phyloP scores from a whole-genome alignment of 2,113 vertebrate species.

The Dermatemys mawii region DNA sequence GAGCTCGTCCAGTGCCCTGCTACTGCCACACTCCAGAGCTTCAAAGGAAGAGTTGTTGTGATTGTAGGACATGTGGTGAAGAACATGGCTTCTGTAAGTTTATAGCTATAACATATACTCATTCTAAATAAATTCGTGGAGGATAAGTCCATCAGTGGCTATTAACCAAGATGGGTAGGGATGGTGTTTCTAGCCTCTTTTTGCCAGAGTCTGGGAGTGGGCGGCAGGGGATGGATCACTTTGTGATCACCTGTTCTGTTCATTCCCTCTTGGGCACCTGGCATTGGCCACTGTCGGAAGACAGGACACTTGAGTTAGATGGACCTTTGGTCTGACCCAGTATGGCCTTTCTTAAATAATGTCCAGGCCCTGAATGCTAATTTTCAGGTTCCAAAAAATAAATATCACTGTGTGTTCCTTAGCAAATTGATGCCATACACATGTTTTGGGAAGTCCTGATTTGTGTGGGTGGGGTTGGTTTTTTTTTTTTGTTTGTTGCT shows the following conservation, averaged over 20 bases:
- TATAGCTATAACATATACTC: rapidly evolving
- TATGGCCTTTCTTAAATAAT: not conserved
- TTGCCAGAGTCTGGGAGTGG: too few relatives aligned
- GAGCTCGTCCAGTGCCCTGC: slow-evolving; percentile 88
- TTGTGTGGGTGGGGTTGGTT: not conserved
- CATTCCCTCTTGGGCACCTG: too few relatives aligned
- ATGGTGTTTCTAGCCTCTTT: too few relatives aligned
- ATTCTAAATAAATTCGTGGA: not conserved
- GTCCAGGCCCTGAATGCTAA: too few relatives aligned
- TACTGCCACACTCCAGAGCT: slow-evolving; percentile 84
- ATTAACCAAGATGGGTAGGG: not conserved
- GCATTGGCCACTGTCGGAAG: too few relatives aligned
- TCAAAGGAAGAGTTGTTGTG: slow-evolving; percentile 93
- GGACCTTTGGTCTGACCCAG: too few relatives aligned
- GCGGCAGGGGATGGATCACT: too few relatives aligned
- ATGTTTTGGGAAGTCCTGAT: not conserved
- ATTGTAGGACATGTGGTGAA: slow-evolving; percentile 89
- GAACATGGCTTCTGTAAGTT: slow-evolving; percentile 86
- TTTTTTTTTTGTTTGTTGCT: too few relatives aligned
- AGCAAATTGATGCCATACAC: not conserved
- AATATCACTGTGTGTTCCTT: not conserved
- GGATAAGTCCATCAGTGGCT: not conserved
- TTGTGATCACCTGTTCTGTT: too few relatives aligned
- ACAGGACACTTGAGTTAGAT: too few relatives aligned
- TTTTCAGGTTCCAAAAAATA: not conserved